Base-by-base conservation (phyloP, 2,113 vertebrate genomes). In the Trogon melanurus region DNA sequence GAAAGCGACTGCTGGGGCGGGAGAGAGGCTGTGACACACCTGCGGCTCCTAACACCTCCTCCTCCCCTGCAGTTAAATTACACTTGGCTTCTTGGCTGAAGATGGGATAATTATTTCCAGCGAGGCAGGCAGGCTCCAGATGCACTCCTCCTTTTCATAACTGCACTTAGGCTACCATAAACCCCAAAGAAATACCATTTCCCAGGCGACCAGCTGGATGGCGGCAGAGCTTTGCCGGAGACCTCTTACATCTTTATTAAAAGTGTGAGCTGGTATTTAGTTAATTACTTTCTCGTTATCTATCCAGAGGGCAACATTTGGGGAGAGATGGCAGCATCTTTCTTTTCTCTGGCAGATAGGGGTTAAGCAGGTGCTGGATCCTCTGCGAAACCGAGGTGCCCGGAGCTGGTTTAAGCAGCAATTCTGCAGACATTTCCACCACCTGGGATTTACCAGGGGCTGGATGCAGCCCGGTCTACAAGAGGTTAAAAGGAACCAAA, bases 101-200 rank as follows among this genome's bases (percentile, higher is more conserved):
- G 79, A 80, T 19, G 19, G 69, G 62, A 67, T 81, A 81, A 93
- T 81, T 71, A 79, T 78, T 93, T 75, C 89, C 86, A 93, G 80
- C 0, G 0, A 89, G 57, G 80, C 15, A 92, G 73, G 85, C 73
- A 36, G 0, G 5, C 11, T 87, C 91, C 94, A 95, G 93, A 95
- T 44, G 51, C 61, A 21, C 6, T 57, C 60, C 74, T 89, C 48
- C 73, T 79, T 86, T 41, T 70, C 86, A 36, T 20, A 53, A 64
- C 38, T 57, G 72, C 61, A 19, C 72, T 21, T 29, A 32, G 2
- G 5, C 47, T 17, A 45, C 6, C 76, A 16, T 11, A 79, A 91
- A 66, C 19, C 73, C 91, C 41, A 29, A 60, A 79, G 61, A 87
- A 93, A 91, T 29, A 56, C 38, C 41, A 21, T 65, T 91, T 71